Percentiles rank a stretch among this genome's conserved stretches.
Evolutionary conservation across 2,113 vertebrate species (phyloP).

Genomic region (Mustela nigripes): DNA sequence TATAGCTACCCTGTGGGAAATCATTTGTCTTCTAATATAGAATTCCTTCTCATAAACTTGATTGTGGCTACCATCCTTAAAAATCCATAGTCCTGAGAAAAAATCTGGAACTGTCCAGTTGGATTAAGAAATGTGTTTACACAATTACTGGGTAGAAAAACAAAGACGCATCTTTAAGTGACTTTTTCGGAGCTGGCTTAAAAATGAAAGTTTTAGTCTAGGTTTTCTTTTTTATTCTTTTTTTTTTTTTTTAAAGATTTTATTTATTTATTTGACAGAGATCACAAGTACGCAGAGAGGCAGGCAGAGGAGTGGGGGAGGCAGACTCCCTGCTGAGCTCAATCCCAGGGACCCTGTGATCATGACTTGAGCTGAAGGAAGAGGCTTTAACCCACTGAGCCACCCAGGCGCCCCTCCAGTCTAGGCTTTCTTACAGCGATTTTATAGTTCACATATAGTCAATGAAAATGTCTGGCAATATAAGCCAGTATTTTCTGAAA

Average conservation of each 20-base stretch:
- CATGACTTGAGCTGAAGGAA: no score
- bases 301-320: no score
- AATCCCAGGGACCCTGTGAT: no score
- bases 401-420: not conserved
- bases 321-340: no score
- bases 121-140: not conserved
- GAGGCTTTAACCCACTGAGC: no score
- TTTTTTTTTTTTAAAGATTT: no score
- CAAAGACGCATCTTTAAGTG: not conserved
- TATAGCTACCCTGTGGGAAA: not conserved
- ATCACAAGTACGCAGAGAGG: no score
- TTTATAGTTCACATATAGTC: not conserved
- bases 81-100: not conserved
- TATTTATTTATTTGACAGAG: no score
- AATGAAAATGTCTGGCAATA: not conserved
- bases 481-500: constrained; percentile 43
- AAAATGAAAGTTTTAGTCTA: not conserved
- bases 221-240: not conserved
- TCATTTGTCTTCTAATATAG: constrained; percentile 2
- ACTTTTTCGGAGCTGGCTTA: not conserved
- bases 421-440: not conserved
- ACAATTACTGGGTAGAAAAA: not conserved
- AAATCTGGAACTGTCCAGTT: not conserved
- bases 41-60: not conserved
- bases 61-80: not conserved